Evolutionary conservation across 2,113 vertebrate genomes (phyloP).

Genomic region (Pseudorectes ferrugineus): DNA sequence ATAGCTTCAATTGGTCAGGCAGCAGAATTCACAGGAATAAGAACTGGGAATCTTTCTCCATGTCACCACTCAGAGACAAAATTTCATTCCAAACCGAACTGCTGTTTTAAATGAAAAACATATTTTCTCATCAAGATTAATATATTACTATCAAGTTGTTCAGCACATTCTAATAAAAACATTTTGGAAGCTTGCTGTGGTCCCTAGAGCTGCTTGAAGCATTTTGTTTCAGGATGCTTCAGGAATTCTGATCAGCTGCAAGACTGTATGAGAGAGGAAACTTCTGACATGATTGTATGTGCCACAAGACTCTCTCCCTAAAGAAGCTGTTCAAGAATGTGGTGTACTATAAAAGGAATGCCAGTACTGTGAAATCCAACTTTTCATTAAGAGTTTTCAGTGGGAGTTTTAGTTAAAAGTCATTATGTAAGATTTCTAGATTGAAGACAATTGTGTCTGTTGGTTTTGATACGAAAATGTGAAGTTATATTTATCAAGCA

Average conservation of each 20-base stretch:
- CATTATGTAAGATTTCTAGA: slow-evolving; percentile 27
- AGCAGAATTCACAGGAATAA: background rate
- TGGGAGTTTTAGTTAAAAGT: slow-evolving; percentile 21
- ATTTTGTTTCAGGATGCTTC: slow-evolving; percentile 32
- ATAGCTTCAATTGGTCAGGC: background rate
- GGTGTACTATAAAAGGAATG: slow-evolving; percentile 32
- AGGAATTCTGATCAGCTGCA: slow-evolving; percentile 42
- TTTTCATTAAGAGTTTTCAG: slow-evolving; percentile 21
- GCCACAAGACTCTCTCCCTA: slow-evolving; percentile 48
- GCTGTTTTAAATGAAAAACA: background rate
- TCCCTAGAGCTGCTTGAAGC: slow-evolving; percentile 4
- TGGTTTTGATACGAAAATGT: slow-evolving; percentile 38
- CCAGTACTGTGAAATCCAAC: background rate
- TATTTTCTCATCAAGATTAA: slow-evolving; percentile 25
- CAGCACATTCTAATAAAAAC: slow-evolving; percentile 34
- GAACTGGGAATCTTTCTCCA: background rate
- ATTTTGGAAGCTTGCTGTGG: slow-evolving; percentile 10
- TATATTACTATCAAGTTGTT: slow-evolving; percentile 23
- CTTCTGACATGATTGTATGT: background rate
- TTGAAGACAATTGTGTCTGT: slow-evolving; percentile 35
- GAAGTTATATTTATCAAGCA: background rate
- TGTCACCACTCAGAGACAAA: background rate
- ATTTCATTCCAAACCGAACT: background rate
- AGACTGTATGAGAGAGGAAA: slow-evolving; percentile 29
- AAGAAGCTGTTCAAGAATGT: slow-evolving; percentile 49